These are phyloP conservation scores for Ammodytes dubius DNA, from an alignment of 2,113 vertebrate genomes.

Conservation along the genomic window DNA sequence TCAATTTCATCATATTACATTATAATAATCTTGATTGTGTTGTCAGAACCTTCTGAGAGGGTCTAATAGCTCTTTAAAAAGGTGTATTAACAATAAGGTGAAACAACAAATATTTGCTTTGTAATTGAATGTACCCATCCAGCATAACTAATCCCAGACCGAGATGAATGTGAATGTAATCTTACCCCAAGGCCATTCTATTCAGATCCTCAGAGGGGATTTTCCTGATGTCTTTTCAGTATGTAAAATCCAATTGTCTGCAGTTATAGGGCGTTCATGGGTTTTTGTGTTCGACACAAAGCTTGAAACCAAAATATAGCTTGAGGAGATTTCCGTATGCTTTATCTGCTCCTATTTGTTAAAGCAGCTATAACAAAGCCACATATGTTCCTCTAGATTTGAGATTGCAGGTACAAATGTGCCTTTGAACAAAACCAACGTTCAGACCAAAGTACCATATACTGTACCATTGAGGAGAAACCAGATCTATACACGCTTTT, in stretches of 20 bases:
- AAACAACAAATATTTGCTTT: slow-evolving; percentile 8
- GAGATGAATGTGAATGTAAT: slow-evolving; percentile 24
- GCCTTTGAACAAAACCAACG: not conserved
- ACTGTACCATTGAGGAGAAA: not conserved
- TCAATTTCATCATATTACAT: not conserved
- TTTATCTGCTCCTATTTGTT: slow-evolving; percentile 2
- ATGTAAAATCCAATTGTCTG: slow-evolving; percentile 36
- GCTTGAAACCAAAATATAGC: not conserved
- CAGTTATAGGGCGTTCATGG: slow-evolving; percentile 7
- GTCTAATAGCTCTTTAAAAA: not conserved
- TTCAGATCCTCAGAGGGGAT: slow-evolving; percentile 29
- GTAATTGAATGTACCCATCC: slow-evolving; percentile 9
- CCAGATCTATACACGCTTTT: not conserved
- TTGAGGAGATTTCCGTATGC: not conserved
- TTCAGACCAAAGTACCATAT: not conserved
- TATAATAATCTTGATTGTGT: not conserved
- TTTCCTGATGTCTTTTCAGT: slow-evolving; percentile 14
- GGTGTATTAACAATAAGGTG: not conserved
- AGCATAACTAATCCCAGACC: slow-evolving; percentile 26
- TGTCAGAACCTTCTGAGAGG: not conserved
- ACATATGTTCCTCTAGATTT: not conserved
- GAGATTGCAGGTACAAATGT: slow-evolving; percentile 1
- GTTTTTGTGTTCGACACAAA: slow-evolving; percentile 43
- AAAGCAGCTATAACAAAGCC: not conserved
- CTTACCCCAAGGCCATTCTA: slow-evolving; percentile 24